These are phyloP conservation scores for Chromoteleia sp. DNA, from an alignment of 2,888 invertebrate genomes.

Conservation along the genomic window DNA sequence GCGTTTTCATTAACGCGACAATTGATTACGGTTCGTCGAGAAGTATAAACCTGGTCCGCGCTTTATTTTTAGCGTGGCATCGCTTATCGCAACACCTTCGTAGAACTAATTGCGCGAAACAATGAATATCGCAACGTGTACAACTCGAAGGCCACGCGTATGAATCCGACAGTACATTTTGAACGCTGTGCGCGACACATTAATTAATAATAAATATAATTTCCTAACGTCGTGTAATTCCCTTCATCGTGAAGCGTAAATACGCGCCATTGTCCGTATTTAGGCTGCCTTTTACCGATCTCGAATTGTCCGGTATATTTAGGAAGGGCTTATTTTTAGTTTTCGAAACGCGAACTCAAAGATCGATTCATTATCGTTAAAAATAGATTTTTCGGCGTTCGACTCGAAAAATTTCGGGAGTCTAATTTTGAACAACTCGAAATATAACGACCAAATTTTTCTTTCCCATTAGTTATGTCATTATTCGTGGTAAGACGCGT, in stretches of 20 bases:
- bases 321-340: constrained; percentile 16
- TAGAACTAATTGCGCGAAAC: constrained; percentile 73
- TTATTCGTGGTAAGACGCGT: too few relatives aligned
- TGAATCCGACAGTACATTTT: constrained; percentile 65
- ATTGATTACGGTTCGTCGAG: constrained; percentile 52
- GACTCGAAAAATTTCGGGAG: background rate
- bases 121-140: constrained; percentile 70
- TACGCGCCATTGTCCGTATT: background rate
- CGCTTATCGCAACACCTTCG: constrained; percentile 74
- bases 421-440: constrained; percentile 11
- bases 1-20: constrained; percentile 54
- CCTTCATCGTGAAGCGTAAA: background rate
- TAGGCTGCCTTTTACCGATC: background rate
- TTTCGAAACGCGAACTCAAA: constrained; percentile 6
- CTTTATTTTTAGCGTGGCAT: constrained; percentile 73
- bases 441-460: background rate
- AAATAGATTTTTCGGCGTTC: constrained; percentile 7
- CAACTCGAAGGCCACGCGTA: constrained; percentile 68
- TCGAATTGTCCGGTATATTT: constrained; percentile 11
- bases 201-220: constrained; percentile 65
- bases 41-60: constrained; percentile 62
- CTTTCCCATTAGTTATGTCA: too few relatives aligned
- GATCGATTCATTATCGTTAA: background rate
- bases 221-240: constrained; percentile 18
- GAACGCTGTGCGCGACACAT: constrained; percentile 44